A percentile compares a stretch with the other conserved stretches of the same genome.
These are phyloP conservation scores for Napeogenes inachia DNA, from an alignment of 2,888 invertebrate genomes.

Conservation along the genomic window DNA sequence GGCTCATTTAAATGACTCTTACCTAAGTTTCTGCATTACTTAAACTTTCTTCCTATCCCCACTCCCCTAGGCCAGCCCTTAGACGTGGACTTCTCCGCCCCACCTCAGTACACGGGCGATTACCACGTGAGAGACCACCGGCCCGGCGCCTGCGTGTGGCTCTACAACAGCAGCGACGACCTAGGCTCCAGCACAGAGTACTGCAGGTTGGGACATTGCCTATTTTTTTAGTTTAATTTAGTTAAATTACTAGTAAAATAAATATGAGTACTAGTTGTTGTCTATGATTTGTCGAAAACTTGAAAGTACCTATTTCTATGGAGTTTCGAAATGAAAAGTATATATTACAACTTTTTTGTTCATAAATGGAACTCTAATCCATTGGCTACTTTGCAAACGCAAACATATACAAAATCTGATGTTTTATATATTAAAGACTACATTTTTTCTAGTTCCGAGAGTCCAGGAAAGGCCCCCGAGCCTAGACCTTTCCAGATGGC, in stretches of 20 bases:
- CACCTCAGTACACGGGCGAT: slow-evolving; percentile 51
- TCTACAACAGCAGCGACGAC: slow-evolving; percentile 47
- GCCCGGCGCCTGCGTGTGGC: slow-evolving; percentile 55
- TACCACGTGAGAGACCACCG: slow-evolving; percentile 64
- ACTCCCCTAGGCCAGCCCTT: slow-evolving; percentile 52
- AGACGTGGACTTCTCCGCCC: slow-evolving; percentile 52
- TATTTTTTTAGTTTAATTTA: neutral
- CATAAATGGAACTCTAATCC: too few relatives aligned
- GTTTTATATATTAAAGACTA: neutral
- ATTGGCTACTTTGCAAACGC: neutral
- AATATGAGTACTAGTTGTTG: too few relatives aligned
- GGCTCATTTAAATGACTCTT: too few relatives aligned
- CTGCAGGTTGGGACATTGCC: slow-evolving; percentile 39
- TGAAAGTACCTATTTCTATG: neutral
- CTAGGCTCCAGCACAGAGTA: slow-evolving; percentile 51
- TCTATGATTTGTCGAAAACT: too few relatives aligned
- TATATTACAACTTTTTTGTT: too few relatives aligned
- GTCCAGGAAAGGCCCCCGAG: slow-evolving; percentile 46
- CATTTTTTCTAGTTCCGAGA: slow-evolving; percentile 43
- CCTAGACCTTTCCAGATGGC: slow-evolving; percentile 60
- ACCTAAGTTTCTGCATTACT: neutral
- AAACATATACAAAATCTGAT: neutral
- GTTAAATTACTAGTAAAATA: too few relatives aligned
- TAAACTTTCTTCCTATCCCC: too few relatives aligned
- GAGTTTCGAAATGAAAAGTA: too few relatives aligned